A percentile compares a stretch with the other conserved stretches of the same genome.
Evolutionary conservation across 2,113 vertebrate species (phyloP).

Genomic region (Morone saxatilis): DNA sequence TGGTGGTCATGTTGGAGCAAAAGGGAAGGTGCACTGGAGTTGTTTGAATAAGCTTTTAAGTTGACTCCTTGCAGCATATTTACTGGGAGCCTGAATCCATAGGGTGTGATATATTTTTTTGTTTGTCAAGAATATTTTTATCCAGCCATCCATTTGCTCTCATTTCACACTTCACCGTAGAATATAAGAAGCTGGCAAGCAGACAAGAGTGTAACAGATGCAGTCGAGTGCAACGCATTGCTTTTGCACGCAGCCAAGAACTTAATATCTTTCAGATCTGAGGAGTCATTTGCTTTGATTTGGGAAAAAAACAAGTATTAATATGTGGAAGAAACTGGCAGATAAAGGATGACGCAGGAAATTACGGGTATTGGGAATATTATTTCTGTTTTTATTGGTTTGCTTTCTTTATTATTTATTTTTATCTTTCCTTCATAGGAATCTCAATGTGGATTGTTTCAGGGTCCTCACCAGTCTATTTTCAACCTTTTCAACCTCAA

Average conservation of each 20-base stretch:
- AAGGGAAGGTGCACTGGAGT: not conserved
- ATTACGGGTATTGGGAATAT: not conserved
- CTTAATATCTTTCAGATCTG: constrained; percentile 1
- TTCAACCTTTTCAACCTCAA: not conserved
- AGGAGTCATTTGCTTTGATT: not conserved
- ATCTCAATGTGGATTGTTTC: not conserved
- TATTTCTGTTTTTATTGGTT: not conserved
- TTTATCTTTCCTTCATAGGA: not conserved
- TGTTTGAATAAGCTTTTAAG: not conserved
- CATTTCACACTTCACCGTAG: not conserved
- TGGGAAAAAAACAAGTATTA: not conserved
- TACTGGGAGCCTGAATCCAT: not conserved
- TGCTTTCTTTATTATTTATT: not conserved
- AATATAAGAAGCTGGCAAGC: constrained; percentile 5
- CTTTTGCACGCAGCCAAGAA: not conserved
- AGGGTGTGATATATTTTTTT: not conserved
- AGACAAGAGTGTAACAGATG: constrained; percentile 5
- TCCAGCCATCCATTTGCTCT: not conserved
- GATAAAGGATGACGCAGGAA: not conserved
- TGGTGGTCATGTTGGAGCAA: not conserved
- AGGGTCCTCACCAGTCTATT: not conserved
- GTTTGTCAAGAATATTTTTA: constrained; percentile 21
- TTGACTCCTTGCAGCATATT: not conserved
- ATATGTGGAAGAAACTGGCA: constrained; percentile 5
- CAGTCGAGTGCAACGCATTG: not conserved